A percentile compares a stretch with the other conserved stretches of the same genome.
These are phyloP conservation scores for Lacerta agilis DNA, from an alignment of 2,797 vertebrate species.

Conservation along the genomic window DNA sequence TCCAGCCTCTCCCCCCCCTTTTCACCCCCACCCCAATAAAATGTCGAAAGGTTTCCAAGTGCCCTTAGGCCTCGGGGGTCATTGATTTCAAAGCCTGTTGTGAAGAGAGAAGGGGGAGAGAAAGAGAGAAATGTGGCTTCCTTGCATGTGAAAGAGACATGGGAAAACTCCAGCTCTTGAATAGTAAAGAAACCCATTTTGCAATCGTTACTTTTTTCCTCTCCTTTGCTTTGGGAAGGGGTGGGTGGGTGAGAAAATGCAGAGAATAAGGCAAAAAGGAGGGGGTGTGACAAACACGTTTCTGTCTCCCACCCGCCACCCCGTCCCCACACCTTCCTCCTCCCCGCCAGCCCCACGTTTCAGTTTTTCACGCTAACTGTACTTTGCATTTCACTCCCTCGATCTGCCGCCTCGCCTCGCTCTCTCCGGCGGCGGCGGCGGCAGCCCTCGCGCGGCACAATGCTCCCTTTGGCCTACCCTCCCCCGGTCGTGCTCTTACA, in stretches of 20 bases:
- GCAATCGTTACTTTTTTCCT: constrained; percentile 62
- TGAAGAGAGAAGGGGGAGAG: background rate
- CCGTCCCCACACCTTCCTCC: constrained; percentile 31
- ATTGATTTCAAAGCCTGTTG: constrained; percentile 42
- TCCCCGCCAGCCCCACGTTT: constrained; percentile 58
- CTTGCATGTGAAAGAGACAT: constrained; percentile 29
- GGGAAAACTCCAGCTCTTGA: constrained; percentile 60
- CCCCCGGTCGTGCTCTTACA: constrained; percentile 66
- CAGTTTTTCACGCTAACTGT: constrained; percentile 20
- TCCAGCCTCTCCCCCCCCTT: background rate
- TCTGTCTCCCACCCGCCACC: background rate
- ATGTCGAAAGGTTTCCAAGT: constrained; percentile 34
- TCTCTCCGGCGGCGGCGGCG: constrained; percentile 14
- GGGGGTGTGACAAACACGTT: background rate
- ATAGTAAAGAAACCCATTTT: constrained; percentile 25
- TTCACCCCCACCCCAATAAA: background rate
- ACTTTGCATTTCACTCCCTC: constrained; percentile 51
- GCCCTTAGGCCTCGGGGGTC: constrained; percentile 70
- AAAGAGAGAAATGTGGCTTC: constrained; percentile 25
- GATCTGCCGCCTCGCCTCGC: constrained; percentile 47
- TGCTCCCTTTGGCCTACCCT: constrained; percentile 76
- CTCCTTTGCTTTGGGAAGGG: background rate
- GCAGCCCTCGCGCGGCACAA: constrained; percentile 64
- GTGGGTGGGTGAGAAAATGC: constrained; percentile 1
- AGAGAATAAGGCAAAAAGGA: background rate